phyloP scores from a whole-genome alignment of 2,113 vertebrate genomes.

The Thamnaconus septentrionalis region DNA sequence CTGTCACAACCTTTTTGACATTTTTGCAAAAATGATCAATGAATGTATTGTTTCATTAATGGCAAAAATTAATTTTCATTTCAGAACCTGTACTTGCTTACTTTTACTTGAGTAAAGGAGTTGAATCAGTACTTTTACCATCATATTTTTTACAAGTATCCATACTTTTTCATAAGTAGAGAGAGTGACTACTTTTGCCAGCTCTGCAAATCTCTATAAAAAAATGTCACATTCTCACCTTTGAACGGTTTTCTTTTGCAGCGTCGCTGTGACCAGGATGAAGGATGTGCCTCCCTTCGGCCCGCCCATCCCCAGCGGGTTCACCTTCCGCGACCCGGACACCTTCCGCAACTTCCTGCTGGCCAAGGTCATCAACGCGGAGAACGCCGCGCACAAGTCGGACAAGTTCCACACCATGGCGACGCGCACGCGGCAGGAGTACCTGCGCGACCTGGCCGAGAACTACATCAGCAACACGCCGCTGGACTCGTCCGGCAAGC shows the following conservation, averaged over 20 bases:
- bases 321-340: conserved; percentile 83
- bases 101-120: too few relatives aligned
- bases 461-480: conserved; percentile 88
- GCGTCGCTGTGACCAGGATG: conserved; percentile 93
- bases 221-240: background rate
- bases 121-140: too few relatives aligned
- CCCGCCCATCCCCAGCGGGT: conserved; percentile 84
- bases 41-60: too few relatives aligned
- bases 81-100: too few relatives aligned
- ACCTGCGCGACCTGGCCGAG: conserved; percentile 89
- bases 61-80: too few relatives aligned
- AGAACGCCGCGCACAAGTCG: conserved; percentile 91
- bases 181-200: too few relatives aligned
- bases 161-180: too few relatives aligned
- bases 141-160: too few relatives aligned
- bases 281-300: conserved; percentile 94
- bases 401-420: conserved; percentile 96
- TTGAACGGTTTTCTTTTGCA: conserved; percentile 29
- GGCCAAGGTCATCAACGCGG: conserved; percentile 92
- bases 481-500: conserved; percentile 84
- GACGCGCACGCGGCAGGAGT: conserved; percentile 89
- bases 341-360: conserved; percentile 90
- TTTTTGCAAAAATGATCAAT: too few relatives aligned
- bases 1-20: too few relatives aligned
- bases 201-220: background rate